Base-by-base conservation (phyloP, 2,888 invertebrate species). In the Macaria liturata region DNA sequence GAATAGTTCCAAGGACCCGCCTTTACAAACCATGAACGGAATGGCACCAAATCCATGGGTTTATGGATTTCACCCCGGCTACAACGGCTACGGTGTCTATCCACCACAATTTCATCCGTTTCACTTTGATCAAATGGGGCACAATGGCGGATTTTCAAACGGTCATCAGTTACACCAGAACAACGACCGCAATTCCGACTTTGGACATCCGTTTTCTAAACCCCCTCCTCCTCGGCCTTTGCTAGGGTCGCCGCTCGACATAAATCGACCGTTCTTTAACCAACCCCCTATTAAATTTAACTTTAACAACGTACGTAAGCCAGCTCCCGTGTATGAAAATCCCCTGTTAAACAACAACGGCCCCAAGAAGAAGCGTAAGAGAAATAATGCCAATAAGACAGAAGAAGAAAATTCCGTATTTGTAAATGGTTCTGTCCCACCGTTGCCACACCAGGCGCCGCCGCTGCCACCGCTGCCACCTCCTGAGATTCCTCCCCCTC, bases 301-400 rank as follows among this genome's bases (percentile, higher is more conserved):
- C 77, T 75, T 92, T 3, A 90, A 89, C 66, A 85, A 79, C 59
- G 75, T 81, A 61, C 81, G 84, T 63, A 91, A 90, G 72, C 79
- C 87, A 59, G 72, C 86, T 59, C 88, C 88, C n/a, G 69, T 87
- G 62, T 80, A 81, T 67, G 91, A 88, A 72, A 91, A 89, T 71
- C 91, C 90, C 46, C 82, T 91, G 30, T 46, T 60, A 34, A 90
- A 84, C 65, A 84, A 75, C 70, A 94, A 93, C 57, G 93, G 92
- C 8, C 92, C 93, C 0, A 96, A 96, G 89, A 96, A 95, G 87
- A 96, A 96, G 78, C 94, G 95, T 53, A 96, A 95, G 85, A 94
- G 95, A 67, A 72, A 93, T 68, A 86, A 89, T 52, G 88, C 88
- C 68, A 93, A 88, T 72, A 86, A 89, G 51, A 88, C 88, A 68